These are phyloP conservation scores for Acleris emargana DNA, from an alignment of 2,888 invertebrate genomes.

Conservation along the genomic window DNA sequence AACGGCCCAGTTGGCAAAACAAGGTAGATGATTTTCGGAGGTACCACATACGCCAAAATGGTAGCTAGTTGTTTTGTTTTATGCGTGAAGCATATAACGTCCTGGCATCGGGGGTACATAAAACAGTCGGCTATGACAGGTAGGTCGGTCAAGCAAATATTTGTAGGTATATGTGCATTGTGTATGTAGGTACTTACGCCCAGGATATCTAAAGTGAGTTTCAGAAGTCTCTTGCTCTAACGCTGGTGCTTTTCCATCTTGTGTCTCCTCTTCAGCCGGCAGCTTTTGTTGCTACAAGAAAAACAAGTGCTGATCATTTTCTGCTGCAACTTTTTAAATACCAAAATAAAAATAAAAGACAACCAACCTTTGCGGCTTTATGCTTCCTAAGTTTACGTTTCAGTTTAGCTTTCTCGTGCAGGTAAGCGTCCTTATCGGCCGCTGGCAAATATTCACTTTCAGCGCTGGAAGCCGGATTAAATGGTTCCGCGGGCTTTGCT, in stretches of 20 bases:
- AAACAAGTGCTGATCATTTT: conserved; percentile 23
- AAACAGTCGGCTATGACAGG: no score
- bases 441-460: conserved; percentile 58
- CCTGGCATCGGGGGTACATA: no score
- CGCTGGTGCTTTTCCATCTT: conserved; percentile 49
- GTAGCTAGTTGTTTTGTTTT: no score
- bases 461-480: conserved; percentile 58
- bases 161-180: not conserved
- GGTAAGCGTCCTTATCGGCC: conserved; percentile 64
- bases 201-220: conserved; percentile 66
- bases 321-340: no score
- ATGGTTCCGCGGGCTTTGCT: conserved; percentile 71
- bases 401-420: conserved; percentile 78
- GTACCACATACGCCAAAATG: no score
- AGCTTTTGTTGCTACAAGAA: conserved; percentile 49
- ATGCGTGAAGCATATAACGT: no score
- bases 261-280: conserved; percentile 44
- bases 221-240: conserved; percentile 71
- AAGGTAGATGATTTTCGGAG: no score
- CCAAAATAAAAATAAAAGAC: no score
- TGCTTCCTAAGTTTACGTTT: conserved; percentile 72
- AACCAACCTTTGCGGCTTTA: conserved; percentile 50
- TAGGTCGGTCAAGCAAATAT: not conserved
- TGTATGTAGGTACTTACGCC: conserved; percentile 57
- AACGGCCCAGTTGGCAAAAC: no score